Percentiles rank a stretch among this genome's conserved stretches.
These are phyloP conservation scores for Sinodicranocentrus sp. DNA, from an alignment of 2,888 invertebrate genomes.

Conservation along the genomic window DNA sequence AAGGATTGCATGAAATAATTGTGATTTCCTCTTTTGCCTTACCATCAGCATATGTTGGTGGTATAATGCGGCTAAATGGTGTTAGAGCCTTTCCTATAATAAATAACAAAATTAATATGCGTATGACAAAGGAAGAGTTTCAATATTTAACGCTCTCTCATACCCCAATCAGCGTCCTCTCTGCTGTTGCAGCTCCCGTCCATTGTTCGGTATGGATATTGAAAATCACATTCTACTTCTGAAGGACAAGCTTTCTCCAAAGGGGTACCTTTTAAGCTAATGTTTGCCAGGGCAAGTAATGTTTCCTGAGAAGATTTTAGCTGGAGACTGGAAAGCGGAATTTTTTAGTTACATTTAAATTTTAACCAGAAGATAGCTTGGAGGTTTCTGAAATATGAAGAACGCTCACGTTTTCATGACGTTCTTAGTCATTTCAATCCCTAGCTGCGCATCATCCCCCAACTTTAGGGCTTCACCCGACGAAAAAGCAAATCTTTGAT, in stretches of 20 bases:
- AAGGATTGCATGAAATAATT: no score
- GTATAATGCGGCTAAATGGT: slow-evolving; percentile 83
- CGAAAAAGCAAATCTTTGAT: slow-evolving; percentile 78
- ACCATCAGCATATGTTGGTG: slow-evolving; percentile 84
- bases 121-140: not conserved
- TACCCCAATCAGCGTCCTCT: slow-evolving; percentile 88
- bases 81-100: slow-evolving; percentile 67
- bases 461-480: slow-evolving; percentile 77
- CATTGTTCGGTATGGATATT: slow-evolving; percentile 83
- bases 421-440: slow-evolving; percentile 78
- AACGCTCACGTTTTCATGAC: slow-evolving; percentile 78
- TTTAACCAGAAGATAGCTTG: no score
- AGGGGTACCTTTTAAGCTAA: slow-evolving; percentile 69
- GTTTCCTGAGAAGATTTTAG: slow-evolving; percentile 70
- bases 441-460: slow-evolving; percentile 78
- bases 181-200: slow-evolving; percentile 98
- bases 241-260: slow-evolving; percentile 70
- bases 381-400: not conserved
- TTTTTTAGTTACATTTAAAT: not conserved
- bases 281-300: slow-evolving; percentile 69
- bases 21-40: not conserved
- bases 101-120: no score
- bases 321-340: no score
- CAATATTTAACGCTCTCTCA: slow-evolving; percentile 74
- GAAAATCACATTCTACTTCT: slow-evolving; percentile 58